Percentiles rank a stretch among this genome's conserved stretches.
These are phyloP conservation scores for Hydractinia echinata DNA, from an alignment of 30 jellyfish, hydroid and myxozoan genomes.

Conservation along the genomic window DNA sequence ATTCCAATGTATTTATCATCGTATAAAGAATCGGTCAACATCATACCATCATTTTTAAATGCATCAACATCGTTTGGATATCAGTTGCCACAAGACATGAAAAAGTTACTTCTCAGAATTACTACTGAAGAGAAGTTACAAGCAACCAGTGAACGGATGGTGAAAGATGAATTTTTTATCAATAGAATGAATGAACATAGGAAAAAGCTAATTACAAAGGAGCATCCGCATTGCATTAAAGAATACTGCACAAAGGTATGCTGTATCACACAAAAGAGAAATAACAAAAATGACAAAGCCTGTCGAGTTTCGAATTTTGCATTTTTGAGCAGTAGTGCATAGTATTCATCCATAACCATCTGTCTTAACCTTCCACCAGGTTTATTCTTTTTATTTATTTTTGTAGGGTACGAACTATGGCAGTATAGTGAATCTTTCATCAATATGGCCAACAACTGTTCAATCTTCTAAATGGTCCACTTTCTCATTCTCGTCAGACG, in stretches of 20 bases:
- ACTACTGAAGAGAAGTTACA: neutral
- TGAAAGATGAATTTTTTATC: constrained; percentile 1
- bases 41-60: constrained; percentile 21
- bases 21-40: neutral
- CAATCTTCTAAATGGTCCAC: neutral
- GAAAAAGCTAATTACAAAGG: neutral
- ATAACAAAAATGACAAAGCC: neutral
- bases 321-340: too few species aligned
- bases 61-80: constrained; percentile 15
- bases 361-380: too few species aligned
- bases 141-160: neutral
- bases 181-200: constrained; percentile 8
- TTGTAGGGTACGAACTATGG: neutral
- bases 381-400: neutral
- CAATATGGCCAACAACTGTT: constrained; percentile 1
- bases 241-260: constrained; percentile 15
- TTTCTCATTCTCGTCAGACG: too few species aligned
- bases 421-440: neutral
- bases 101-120: neutral
- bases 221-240: neutral
- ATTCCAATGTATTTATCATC: constrained; percentile 23
- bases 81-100: constrained; percentile 18
- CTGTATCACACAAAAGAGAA: neutral
- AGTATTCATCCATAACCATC: too few species aligned
- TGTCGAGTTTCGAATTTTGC: neutral